phyloP scores from a whole-genome alignment of 2,888 invertebrate genomes.

The Cataglyphis altisquamis region DNA sequence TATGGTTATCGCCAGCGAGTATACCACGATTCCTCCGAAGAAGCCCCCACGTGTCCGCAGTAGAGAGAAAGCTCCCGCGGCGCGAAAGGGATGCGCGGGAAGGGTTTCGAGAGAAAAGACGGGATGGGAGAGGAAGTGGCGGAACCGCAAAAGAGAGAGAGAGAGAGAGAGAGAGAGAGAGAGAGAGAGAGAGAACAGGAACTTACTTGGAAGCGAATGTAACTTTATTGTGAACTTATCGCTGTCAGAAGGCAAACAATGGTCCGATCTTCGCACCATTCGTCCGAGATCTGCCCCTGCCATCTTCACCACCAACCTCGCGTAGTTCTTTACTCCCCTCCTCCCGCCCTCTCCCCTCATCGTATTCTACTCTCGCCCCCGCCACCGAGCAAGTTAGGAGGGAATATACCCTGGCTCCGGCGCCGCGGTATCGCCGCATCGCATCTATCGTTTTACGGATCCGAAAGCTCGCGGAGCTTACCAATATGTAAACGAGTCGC shows the following conservation, averaged over 20 bases:
- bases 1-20: conserved; percentile 82
- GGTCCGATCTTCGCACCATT: conserved; percentile 82
- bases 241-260: conserved; percentile 85
- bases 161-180: conserved; percentile 55
- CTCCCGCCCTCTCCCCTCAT: background rate
- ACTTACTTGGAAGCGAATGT: conserved; percentile 84
- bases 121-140: conserved; percentile 8
- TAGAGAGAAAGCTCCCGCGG: conserved; percentile 38
- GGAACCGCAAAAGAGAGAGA: conserved; percentile 54
- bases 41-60: conserved; percentile 67
- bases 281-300: conserved; percentile 76
- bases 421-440: conserved; percentile 79
- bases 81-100: conserved; percentile 29
- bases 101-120: conserved; percentile 51
- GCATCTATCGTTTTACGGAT: conserved; percentile 75
- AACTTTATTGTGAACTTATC: conserved; percentile 86
- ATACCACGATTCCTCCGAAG: conserved; percentile 71
- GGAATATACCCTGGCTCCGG: conserved; percentile 62
- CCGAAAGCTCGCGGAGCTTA: conserved; percentile 66
- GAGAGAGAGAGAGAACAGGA: conserved; percentile 61
- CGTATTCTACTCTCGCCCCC: conserved; percentile 40
- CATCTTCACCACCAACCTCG: conserved; percentile 72
- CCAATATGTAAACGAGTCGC: conserved; percentile 78
- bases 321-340: conserved; percentile 34
- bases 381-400: conserved; percentile 35